Evolutionary conservation across 2,797 vertebrate genomes (phyloP), one percentile per base, ranked within the genome.

Genomic region (Diceros bicornis): DNA sequence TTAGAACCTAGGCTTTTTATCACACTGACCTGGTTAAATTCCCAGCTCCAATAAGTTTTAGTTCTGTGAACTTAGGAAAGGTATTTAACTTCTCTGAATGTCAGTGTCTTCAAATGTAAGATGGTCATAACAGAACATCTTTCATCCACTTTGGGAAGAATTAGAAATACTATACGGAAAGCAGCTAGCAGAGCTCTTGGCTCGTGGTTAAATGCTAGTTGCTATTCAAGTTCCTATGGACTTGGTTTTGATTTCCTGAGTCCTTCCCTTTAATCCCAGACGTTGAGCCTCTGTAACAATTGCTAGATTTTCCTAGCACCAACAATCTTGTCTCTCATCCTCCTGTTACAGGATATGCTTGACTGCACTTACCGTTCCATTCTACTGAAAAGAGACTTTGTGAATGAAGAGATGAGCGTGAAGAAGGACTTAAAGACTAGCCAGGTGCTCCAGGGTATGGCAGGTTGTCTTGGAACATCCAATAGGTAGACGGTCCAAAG

Each of bases 141-240:
- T 96, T 85, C 57, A 64, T 57, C 79, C 29, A 47, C 21, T 91
- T 94, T 79, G 71, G 7, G 37, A 84, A 83, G 47, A 94, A 91
- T 57, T 59, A 77, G 57, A 93, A 93, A 66, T 64, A 32, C 41
- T 50, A 8, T 34, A 1, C 16, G 1, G 29, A 84, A 86, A 94
- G 47, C 11, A 50, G 34, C 50, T 37, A 66, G 14, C 21, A 61
- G 50, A 74, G 10, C 12, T 44, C 29, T 61, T 82, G 72, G 17
- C 50, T 93, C 12, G 0, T 20, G 18, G 34, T 52, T 75, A 71
- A 92, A 29, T 72, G 64, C 68, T 32, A 34, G 34, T 59, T 1
- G 0, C 55, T 62, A 1, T 87, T 57, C 87, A 4, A 1, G 27
- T 61, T 89, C 50, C 20, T 75, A 0, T 37, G 59, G 41, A 69